Percentiles rank a stretch among this genome's conserved stretches.
These are phyloP conservation scores for Bos indicus DNA, from an alignment of 2,113 vertebrate species.

Conservation along the genomic window DNA sequence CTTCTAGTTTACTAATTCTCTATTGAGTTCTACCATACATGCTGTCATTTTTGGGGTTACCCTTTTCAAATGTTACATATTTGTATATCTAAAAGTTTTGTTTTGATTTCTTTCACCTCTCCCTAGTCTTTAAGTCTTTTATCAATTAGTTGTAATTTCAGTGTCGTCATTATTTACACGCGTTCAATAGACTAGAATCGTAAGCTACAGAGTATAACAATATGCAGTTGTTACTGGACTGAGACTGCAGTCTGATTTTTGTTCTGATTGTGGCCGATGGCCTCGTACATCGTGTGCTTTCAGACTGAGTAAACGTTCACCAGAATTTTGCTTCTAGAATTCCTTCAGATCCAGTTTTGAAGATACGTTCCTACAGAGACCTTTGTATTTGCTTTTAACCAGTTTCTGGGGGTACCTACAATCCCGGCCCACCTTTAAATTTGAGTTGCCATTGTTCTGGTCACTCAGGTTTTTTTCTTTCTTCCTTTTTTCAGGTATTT, in stretches of 20 bases:
- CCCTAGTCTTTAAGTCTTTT: background rate
- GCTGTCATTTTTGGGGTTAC: background rate
- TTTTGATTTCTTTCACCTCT: background rate
- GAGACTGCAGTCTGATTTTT: background rate
- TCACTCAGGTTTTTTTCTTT: background rate
- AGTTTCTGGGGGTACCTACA: background rate
- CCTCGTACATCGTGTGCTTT: background rate
- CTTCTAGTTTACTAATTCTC: background rate
- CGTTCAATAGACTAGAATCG: background rate
- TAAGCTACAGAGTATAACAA: background rate
- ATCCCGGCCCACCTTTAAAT: background rate
- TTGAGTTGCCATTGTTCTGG: background rate
- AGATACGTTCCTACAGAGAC: background rate
- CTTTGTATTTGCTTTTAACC: background rate
- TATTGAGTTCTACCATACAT: background rate
- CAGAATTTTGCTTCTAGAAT: background rate
- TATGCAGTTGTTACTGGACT: background rate
- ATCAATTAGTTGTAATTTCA: background rate
- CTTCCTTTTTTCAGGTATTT: background rate
- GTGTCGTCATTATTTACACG: background rate
- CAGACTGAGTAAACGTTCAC: background rate
- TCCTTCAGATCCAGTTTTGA: background rate
- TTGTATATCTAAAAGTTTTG: background rate
- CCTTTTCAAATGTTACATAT: background rate
- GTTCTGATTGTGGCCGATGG: background rate